A percentile compares a stretch with the other conserved stretches of the same genome.
Conservation (phyloP, 2,113 vertebrate genomes). For the Thryonomys swinderianus region DNA sequence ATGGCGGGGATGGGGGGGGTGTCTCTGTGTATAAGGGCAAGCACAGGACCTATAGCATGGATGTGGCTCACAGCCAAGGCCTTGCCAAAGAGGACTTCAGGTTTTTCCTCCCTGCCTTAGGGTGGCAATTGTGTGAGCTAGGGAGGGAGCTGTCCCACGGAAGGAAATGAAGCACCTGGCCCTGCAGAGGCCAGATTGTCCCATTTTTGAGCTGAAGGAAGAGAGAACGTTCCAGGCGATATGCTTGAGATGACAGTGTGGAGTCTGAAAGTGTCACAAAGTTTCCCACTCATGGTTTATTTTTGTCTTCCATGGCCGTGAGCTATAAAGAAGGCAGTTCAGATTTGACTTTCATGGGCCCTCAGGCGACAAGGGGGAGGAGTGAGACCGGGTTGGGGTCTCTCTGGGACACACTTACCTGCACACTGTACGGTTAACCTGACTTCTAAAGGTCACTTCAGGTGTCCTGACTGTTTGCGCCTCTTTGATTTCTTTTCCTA, state of each 20-base stretch:
- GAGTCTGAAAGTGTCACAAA: slow-evolving; percentile 12
- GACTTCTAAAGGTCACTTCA: slow-evolving; percentile 29
- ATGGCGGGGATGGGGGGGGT: background rate
- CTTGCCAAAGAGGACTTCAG: background rate
- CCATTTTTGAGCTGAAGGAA: slow-evolving; percentile 48
- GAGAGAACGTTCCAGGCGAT: slow-evolving; percentile 21
- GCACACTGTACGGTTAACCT: background rate
- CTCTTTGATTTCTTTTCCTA: background rate
- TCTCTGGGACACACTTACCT: background rate
- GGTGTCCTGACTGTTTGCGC: background rate
- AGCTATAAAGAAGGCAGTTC: background rate
- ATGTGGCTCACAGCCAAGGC: too few relatives aligned
- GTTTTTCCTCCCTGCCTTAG: background rate
- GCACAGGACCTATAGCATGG: too few relatives aligned
- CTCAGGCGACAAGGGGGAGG: background rate
- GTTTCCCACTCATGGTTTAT: slow-evolving; percentile 12
- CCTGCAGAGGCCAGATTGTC: background rate
- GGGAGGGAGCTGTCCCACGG: background rate
- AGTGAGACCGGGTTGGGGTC: background rate
- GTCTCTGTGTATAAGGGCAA: background rate
- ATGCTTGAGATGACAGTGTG: background rate
- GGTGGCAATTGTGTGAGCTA: background rate
- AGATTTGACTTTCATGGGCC: background rate
- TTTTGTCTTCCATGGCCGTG: background rate
- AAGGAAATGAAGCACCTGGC: slow-evolving; percentile 15